These are phyloP conservation scores for Umimayanthus kanabou DNA, from an alignment of 92 coral and sea anemone genomes.

Conservation along the genomic window DNA sequence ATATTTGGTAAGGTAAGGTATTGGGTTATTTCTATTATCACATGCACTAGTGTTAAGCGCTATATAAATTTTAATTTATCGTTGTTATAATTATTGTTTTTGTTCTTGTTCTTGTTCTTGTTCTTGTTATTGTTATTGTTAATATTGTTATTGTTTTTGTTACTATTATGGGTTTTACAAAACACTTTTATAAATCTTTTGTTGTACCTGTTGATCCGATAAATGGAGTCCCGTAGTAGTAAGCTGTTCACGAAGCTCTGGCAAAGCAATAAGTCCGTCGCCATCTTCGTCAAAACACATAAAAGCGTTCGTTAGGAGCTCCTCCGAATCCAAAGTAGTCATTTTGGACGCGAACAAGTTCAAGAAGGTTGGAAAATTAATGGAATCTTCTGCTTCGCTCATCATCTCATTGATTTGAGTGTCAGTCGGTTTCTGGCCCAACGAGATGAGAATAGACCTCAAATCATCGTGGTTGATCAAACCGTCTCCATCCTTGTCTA, in stretches of 20 bases:
- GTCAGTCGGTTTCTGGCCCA: slow-evolving; percentile 71
- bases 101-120: no score
- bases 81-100: no score
- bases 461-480: slow-evolving; percentile 66
- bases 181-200: not conserved
- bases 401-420: slow-evolving; percentile 62
- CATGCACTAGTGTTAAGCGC: no score
- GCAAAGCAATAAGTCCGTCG: slow-evolving; percentile 63
- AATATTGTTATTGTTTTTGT: no score
- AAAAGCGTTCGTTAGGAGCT: slow-evolving; percentile 61
- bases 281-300: slow-evolving; percentile 77
- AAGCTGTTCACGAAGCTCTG: slow-evolving; percentile 61
- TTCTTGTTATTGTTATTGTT: no score
- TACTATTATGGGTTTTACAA: not conserved
- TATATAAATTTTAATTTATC: no score
- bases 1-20: no score
- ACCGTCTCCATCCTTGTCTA: slow-evolving; percentile 77
- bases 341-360: slow-evolving; percentile 68
- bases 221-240: slow-evolving; percentile 70
- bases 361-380: slow-evolving; percentile 68
- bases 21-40: no score
- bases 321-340: slow-evolving; percentile 67
- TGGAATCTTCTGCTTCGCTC: slow-evolving; percentile 49
- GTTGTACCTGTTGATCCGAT: slow-evolving; percentile 71
- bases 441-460: slow-evolving; percentile 58